Conservation (phyloP, 2,888 invertebrate genomes). For the Apamea anceps region DNA sequence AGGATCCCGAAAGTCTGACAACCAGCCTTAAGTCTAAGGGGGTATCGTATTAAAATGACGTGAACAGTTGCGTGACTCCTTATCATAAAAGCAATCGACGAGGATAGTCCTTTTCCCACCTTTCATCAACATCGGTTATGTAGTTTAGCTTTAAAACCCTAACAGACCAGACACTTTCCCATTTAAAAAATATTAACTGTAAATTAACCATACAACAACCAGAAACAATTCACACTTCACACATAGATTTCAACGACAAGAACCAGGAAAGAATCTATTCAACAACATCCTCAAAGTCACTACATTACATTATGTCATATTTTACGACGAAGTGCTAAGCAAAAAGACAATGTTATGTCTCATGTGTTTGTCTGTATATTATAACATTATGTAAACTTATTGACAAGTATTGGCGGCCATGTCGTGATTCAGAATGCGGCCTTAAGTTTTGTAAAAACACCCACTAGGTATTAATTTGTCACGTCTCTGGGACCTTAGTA, state of each 20-base stretch:
- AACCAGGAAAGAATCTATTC: slow-evolving; percentile 40
- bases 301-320: slow-evolving; percentile 63
- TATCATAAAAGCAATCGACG: too few species aligned
- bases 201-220: neutral
- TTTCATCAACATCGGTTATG: neutral
- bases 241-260: neutral
- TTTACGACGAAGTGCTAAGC: slow-evolving; percentile 44
- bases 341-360: slow-evolving; percentile 36
- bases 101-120: neutral
- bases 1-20: too few species aligned
- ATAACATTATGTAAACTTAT: slow-evolving; percentile 35
- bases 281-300: slow-evolving; percentile 37
- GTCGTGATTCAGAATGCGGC: slow-evolving; percentile 38
- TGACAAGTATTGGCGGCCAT: slow-evolving; percentile 41
- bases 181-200: neutral
- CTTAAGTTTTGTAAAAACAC: slow-evolving; percentile 19
- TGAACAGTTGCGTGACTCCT: too few species aligned
- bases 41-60: too few species aligned
- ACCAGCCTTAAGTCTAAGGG: too few species aligned
- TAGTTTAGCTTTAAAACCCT: neutral
- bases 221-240: slow-evolving; percentile 21
- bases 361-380: slow-evolving; percentile 25
- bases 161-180: neutral
- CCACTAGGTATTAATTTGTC: slow-evolving; percentile 15
- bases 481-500: neutral